These are phyloP conservation scores for Penelope pileata DNA, from an alignment of 2,113 vertebrate species.

Conservation along the genomic window DNA sequence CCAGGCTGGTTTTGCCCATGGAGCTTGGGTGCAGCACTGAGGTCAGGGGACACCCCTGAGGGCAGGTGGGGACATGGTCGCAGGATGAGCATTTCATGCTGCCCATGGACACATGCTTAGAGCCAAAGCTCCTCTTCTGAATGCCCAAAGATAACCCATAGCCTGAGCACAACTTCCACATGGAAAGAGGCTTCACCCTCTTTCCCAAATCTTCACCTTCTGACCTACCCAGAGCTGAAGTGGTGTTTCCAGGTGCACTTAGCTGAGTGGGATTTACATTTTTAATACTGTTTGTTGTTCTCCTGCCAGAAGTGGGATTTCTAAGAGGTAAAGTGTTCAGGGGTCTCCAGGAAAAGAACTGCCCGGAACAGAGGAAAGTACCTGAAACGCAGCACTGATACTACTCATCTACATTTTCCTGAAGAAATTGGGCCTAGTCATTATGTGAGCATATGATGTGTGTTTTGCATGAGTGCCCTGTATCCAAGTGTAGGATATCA, in stretches of 20 bases:
- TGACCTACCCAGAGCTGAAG: not conserved
- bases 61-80: not conserved
- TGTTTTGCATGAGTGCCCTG: not conserved
- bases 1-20: not conserved
- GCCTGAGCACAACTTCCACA: not conserved
- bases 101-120: not conserved
- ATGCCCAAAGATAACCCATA: not conserved
- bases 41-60: not conserved
- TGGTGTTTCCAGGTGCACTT: not conserved
- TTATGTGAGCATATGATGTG: not conserved
- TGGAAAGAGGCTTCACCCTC: rapidly evolving
- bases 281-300: not conserved
- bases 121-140: not conserved
- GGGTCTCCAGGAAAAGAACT: not conserved
- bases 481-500: not conserved
- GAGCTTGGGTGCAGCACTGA: not conserved
- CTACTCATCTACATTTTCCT: not conserved
- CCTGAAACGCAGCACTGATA: not conserved
- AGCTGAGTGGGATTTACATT: not conserved
- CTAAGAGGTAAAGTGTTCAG: not conserved
- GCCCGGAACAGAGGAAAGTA: not conserved
- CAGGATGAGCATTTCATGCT: not conserved
- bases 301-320: not conserved
- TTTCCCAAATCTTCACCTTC: not conserved
- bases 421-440: not conserved